These are phyloP conservation scores for Cepaea hortensis DNA, from an alignment of 2,888 invertebrate genomes.

Conservation along the genomic window DNA sequence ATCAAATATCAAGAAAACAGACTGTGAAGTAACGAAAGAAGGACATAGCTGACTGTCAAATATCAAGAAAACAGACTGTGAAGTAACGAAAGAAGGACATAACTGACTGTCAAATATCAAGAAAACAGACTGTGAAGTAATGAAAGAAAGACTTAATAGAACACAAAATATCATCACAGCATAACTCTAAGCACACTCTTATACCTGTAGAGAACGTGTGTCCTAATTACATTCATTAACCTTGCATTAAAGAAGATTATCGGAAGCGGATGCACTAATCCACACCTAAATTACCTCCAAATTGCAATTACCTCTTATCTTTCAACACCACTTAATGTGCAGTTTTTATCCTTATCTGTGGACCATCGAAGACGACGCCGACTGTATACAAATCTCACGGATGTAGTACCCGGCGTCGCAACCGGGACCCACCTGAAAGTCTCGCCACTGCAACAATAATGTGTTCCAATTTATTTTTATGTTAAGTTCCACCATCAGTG, in stretches of 20 bases:
- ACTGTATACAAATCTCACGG: not conserved
- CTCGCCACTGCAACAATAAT: not conserved
- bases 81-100: no score
- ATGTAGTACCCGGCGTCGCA: not conserved
- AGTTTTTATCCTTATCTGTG: not conserved
- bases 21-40: no score
- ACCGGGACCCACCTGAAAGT: not conserved
- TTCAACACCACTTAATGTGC: not conserved
- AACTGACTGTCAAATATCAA: no score
- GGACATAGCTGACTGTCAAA: no score
- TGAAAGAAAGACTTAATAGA: no score
- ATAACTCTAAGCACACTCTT: no score
- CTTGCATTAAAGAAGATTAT: not conserved
- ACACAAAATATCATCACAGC: no score
- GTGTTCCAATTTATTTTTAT: conserved; percentile 12
- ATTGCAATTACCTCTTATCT: not conserved
- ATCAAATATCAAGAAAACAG: no score
- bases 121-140: no score
- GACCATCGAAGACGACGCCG: not conserved
- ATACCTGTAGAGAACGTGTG: no score
- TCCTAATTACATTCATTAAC: not conserved
- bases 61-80: no score
- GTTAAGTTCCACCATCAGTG: not conserved
- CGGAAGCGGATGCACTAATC: not conserved
- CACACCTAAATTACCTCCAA: not conserved